Evolutionary conservation across 2,113 vertebrate species (phyloP), one percentile per base, ranked within the genome.

Genomic region (Phaethornis superciliosus): DNA sequence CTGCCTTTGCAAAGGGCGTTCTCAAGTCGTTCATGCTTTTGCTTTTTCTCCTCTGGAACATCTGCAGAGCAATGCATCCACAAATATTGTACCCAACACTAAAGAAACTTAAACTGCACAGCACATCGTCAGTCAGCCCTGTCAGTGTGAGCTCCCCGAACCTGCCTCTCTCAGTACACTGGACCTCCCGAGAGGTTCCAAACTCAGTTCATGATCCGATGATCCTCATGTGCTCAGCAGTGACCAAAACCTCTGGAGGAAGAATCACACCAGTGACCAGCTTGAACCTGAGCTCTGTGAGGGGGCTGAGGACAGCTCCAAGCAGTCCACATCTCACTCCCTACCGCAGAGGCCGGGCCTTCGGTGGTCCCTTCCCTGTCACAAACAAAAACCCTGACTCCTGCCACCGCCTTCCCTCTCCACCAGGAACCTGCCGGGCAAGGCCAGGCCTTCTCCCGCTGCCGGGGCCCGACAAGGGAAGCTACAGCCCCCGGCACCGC

Each of bases 121-220:
- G 54, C 60, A 14, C 35, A 28, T 0, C 6, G 59, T 5, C 3
- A 46, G 8, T 22, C 80, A 74, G 40, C 24, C 54, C 32, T 2
- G 20, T 40, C 5, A 18, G 14, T 0, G 19, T 9, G 4, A 9
- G 51, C 56, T 35, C 52, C 6, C 21, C 64, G 10, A 7, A 21
- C 12, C 26, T 26, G 62, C n/a, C 75, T 14, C 1, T 6, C 47
- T 49, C 12, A 2, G 42, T 0, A 11, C 2, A 1, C 26, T 3
- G 11, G 37, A 15, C 32, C 52, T 67, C 28, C 28, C 5, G 2
- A 22, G 6, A 18, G 15, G 7, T 26, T 62, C 40, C 46, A 18
- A 44, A 12, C 13, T 44, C 65, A 2, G 3, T 3, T 51, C 15
- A 2, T 1, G 15, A 33, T 5, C 52, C 42, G 2, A 0, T 8